Evolutionary conservation across 2,797 vertebrate species (phyloP).

Genomic region (Rhinoraja longicauda): DNA sequence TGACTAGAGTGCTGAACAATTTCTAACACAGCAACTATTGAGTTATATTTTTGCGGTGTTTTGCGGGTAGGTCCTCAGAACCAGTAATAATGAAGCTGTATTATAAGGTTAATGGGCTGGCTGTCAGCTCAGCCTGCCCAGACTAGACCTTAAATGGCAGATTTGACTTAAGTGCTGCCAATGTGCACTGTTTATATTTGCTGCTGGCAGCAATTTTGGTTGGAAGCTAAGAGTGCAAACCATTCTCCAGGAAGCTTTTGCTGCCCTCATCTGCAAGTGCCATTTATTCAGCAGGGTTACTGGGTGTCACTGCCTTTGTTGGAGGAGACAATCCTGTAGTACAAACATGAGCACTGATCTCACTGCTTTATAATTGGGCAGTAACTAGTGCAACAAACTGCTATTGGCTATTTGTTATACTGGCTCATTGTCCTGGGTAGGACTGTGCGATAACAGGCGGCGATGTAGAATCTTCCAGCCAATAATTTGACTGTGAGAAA

Average conservation of each 20-base stretch:
- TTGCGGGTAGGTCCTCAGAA: not conserved
- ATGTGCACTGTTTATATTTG: not conserved
- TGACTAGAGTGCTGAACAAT: not conserved
- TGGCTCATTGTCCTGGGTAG: not conserved
- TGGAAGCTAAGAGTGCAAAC: not conserved
- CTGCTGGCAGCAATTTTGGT: not conserved
- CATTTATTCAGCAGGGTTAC: not conserved
- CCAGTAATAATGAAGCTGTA: not conserved
- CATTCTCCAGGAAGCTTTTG: not conserved
- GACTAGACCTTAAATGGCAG: not conserved
- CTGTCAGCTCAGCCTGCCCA: not conserved
- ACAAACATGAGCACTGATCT: not conserved
- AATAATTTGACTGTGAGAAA: conserved; percentile 6
- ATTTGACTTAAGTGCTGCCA: not conserved
- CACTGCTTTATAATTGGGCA: not conserved
- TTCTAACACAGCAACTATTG: not conserved
- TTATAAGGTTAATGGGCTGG: not conserved
- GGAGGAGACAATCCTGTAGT: not conserved
- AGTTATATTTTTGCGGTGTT: not conserved
- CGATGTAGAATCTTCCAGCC: not conserved
- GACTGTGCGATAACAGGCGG: not conserved
- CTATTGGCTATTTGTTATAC: not conserved
- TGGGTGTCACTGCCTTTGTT: not conserved
- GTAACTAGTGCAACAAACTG: not conserved
- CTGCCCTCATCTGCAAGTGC: not conserved